These are phyloP conservation scores for Leucophenga varia DNA, from an alignment of 1,140 invertebrate species.

Conservation along the genomic window DNA sequence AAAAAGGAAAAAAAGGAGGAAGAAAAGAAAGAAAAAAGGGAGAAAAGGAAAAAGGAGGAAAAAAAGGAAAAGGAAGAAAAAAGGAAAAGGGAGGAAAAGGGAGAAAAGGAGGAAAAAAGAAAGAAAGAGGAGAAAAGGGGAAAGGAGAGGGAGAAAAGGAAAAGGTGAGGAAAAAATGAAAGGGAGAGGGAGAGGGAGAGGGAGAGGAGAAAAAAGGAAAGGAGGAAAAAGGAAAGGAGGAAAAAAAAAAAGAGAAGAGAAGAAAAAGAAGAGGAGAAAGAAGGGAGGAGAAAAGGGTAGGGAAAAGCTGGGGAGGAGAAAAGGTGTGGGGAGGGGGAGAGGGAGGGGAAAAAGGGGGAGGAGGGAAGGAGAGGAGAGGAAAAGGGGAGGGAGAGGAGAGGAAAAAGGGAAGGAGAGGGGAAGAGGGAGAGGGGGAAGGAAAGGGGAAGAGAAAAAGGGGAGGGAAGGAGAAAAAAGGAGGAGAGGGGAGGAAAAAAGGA, in stretches of 20 bases:
- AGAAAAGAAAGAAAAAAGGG: background rate
- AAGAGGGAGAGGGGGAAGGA: no score
- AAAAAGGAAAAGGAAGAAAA: background rate
- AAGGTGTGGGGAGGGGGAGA: no score
- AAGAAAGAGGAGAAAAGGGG: background rate
- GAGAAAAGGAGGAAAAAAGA: background rate
- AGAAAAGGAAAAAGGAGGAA: background rate
- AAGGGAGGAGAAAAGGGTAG: background rate
- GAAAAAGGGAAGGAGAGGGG: no score
- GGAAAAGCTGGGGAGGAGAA: no score
- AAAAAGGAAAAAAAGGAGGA: background rate
- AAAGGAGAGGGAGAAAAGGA: background rate
- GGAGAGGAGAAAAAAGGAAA: background rate
- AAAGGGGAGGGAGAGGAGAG: constrained; percentile 12
- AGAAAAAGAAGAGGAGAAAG: background rate
- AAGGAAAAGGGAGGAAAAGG: background rate
- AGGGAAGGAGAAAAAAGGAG: constrained; percentile 30
- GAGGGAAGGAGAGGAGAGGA: no score
- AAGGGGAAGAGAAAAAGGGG: constrained; percentile 12
- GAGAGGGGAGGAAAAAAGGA: background rate
- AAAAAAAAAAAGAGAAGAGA: background rate
- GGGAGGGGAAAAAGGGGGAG: no score
- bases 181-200: background rate
- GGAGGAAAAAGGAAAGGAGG: background rate
- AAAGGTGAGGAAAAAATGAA: background rate